Percentiles rank a stretch among this genome's conserved stretches.
Evolutionary conservation across 2,797 vertebrate genomes (phyloP).

Genomic region (Coluber constrictor): DNA sequence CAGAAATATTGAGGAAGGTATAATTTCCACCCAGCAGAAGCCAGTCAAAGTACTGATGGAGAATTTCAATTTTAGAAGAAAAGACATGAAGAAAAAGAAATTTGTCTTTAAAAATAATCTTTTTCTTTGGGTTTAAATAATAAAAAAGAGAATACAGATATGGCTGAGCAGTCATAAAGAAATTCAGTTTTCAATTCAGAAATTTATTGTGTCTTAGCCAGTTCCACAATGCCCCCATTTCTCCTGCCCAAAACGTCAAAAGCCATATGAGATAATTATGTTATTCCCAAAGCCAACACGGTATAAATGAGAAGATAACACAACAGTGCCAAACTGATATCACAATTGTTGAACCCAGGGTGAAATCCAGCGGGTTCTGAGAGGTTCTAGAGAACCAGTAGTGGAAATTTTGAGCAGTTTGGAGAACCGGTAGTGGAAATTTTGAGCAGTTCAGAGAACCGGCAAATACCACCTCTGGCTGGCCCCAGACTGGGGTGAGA

Average conservation of each 20-base stretch:
- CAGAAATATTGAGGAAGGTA: slow-evolving; percentile 25
- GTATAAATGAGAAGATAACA: background rate
- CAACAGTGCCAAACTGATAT: slow-evolving; percentile 25
- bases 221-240: background rate
- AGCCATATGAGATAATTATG: background rate
- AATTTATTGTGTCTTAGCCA: slow-evolving; percentile 13
- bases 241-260: background rate
- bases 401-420: too few species aligned
- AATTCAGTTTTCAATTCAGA: slow-evolving; percentile 17
- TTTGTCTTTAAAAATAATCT: background rate
- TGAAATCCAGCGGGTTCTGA: too few species aligned
- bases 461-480: too few species aligned
- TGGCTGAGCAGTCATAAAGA: background rate
- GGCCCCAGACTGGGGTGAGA: too few species aligned
- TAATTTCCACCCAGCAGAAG: slow-evolving; percentile 26
- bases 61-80: background rate
- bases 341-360: background rate
- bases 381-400: too few species aligned
- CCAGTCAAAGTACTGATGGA: slow-evolving; percentile 41
- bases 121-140: background rate
- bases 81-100: background rate
- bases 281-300: background rate
- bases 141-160: background rate
- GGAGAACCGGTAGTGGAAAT: too few species aligned
- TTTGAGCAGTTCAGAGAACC: too few species aligned